Evolutionary conservation across 2,797 vertebrate genomes (phyloP).

Genomic region (Aselliscus stoliczkanus): DNA sequence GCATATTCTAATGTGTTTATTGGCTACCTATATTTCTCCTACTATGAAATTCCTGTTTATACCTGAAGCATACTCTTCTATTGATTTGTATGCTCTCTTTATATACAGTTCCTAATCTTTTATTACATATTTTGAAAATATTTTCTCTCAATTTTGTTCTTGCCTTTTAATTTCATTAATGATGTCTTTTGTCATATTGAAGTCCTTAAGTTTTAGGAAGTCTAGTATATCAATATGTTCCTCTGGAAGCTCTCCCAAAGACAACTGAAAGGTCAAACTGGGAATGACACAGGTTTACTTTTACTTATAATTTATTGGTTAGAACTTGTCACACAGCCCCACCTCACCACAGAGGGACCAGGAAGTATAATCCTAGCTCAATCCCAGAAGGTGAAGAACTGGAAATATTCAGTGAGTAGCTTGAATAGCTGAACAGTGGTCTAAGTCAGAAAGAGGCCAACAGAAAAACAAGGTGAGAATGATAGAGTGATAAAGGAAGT

Average conservation of each 20-base stretch:
- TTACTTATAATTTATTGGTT: not conserved
- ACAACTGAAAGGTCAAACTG: not conserved
- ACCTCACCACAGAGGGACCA: not conserved
- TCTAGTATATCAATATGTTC: not conserved
- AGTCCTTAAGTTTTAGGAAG: not conserved
- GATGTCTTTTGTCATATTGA: not conserved
- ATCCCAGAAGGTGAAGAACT: not conserved
- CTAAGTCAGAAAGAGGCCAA: not conserved
- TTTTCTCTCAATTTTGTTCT: not conserved
- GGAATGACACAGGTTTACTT: not conserved
- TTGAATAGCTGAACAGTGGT: not conserved
- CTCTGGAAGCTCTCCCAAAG: not conserved
- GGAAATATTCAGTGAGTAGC: not conserved
- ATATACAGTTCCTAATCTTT: not conserved
- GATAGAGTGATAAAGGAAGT: not conserved
- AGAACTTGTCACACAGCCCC: not conserved
- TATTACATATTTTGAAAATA: not conserved
- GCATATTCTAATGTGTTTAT: not conserved
- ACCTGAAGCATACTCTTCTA: not conserved
- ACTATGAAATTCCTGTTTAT: not conserved
- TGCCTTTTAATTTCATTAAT: not conserved
- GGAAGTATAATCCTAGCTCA: not conserved
- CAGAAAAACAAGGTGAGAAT: not conserved
- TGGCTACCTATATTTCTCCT: not conserved
- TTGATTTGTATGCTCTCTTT: not conserved